phyloP scores from a whole-genome alignment of 2,797 vertebrate species.

The Lacerta viridis region DNA sequence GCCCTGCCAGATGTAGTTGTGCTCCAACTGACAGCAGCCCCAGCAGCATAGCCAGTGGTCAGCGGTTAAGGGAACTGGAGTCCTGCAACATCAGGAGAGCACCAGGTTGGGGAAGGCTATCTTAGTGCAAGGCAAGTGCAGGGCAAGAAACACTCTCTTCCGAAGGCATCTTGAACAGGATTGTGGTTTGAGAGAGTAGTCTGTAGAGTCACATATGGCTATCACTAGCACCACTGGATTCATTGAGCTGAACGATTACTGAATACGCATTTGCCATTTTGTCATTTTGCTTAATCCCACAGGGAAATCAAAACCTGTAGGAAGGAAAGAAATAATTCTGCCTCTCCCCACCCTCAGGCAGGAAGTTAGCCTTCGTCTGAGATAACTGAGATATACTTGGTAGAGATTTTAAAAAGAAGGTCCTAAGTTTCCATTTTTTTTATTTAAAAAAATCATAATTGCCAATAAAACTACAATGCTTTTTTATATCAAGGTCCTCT shows the following conservation, averaged over 20 bases:
- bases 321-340: not conserved
- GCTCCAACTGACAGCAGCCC: too few species aligned
- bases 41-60: too few species aligned
- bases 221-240: not conserved
- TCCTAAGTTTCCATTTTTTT: slow-evolving; percentile 1
- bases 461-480: slow-evolving; percentile 63
- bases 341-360: not conserved
- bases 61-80: too few species aligned
- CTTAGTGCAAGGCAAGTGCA: slow-evolving; percentile 15
- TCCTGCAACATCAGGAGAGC: too few species aligned
- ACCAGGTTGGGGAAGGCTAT: too few species aligned
- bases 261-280: not conserved
- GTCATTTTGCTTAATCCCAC: not conserved
- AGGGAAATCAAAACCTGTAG: not conserved
- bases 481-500: slow-evolving; percentile 54
- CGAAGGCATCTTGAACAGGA: not conserved
- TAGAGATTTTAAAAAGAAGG: slow-evolving; percentile 26
- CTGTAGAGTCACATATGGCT: not conserved
- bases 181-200: not conserved
- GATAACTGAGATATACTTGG: slow-evolving; percentile 5
- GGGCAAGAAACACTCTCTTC: slow-evolving; percentile 11
- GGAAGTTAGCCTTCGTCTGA: not conserved
- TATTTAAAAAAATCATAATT: slow-evolving; percentile 10
- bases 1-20: not conserved
- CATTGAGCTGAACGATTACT: not conserved